phyloP scores from a whole-genome alignment of 2,113 vertebrate genomes.

The Solea senegalensis region DNA sequence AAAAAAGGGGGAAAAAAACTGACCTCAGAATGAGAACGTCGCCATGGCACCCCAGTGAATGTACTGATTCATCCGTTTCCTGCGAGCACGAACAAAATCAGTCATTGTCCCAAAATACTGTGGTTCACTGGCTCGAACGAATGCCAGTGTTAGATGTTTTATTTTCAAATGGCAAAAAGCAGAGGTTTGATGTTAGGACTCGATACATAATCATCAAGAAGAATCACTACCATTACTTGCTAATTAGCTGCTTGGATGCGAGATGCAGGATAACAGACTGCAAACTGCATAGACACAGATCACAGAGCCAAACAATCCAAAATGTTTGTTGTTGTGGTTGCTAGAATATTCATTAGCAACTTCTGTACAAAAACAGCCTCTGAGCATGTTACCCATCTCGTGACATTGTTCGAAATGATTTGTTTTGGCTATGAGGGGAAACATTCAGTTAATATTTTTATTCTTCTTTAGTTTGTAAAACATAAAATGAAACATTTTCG shows the following conservation, averaged over 20 bases:
- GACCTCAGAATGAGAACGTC: conserved; percentile 32
- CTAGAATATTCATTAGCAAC: conserved; percentile 75
- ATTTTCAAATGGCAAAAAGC: conserved; percentile 20
- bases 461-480: conserved; percentile 54
- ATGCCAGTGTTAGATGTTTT: conserved; percentile 6
- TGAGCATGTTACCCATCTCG: conserved; percentile 63
- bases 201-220: conserved; percentile 46
- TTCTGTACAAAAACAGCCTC: conserved; percentile 64
- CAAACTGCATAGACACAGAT: conserved; percentile 67
- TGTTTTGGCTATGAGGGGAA: conserved; percentile 56
- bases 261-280: conserved; percentile 61
- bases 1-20: neutral
- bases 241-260: conserved; percentile 67
- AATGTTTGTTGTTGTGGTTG: conserved; percentile 63
- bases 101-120: conserved; percentile 33
- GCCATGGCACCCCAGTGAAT: conserved; percentile 9
- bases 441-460: conserved; percentile 53
- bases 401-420: conserved; percentile 53
- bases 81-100: conserved; percentile 19
- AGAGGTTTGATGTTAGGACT: conserved; percentile 28
- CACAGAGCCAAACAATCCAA: conserved; percentile 47
- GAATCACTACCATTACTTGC: conserved; percentile 51
- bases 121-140: conserved; percentile 20
- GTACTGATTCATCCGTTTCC: conserved; percentile 40
- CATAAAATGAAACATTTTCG: conserved; percentile 42